phyloP scores from a whole-genome alignment of 2,113 vertebrate genomes.

The Oryzias melastigma region DNA sequence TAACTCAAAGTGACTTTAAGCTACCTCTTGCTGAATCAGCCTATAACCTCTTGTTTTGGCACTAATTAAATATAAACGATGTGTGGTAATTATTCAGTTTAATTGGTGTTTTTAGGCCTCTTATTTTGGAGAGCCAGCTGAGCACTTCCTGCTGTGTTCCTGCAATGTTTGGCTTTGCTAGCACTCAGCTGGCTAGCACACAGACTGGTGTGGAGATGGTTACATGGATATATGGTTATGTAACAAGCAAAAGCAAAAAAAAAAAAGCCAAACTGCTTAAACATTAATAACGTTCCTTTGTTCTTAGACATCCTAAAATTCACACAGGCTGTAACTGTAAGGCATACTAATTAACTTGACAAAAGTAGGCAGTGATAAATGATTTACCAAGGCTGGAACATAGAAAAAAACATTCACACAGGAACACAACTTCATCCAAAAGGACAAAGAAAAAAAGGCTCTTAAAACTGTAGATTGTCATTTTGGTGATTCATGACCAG shows the following conservation, averaged over 20 bases:
- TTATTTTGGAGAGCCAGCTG: neutral
- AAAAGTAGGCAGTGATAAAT: slow-evolving; percentile 27
- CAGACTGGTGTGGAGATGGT: neutral
- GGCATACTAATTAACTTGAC: slow-evolving; percentile 55
- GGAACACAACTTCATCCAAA: slow-evolving; percentile 28
- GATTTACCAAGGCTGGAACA: slow-evolving; percentile 18
- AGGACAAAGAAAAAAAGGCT: slow-evolving; percentile 30
- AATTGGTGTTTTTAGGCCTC: neutral
- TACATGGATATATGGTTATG: neutral
- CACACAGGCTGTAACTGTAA: slow-evolving; percentile 38
- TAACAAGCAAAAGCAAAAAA: slow-evolving; percentile 9
- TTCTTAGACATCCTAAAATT: slow-evolving; percentile 5
- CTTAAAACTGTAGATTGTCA: slow-evolving; percentile 50
- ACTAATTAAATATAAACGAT: neutral
- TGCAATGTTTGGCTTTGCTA: neutral
- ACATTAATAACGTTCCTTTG: slow-evolving; percentile 14
- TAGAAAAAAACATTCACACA: slow-evolving; percentile 18
- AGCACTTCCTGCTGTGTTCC: slow-evolving; percentile 1
- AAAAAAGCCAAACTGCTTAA: slow-evolving; percentile 12
- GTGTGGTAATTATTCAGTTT: neutral
- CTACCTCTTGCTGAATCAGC: neutral
- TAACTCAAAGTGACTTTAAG: neutral
- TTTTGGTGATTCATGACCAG: slow-evolving; percentile 49
- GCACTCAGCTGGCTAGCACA: neutral
- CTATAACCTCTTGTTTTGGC: neutral